A percentile compares a stretch with the other conserved stretches of the same genome.
phyloP scores from a whole-genome alignment of 2,113 vertebrate species.

The Myxocyprinus asiaticus region DNA sequence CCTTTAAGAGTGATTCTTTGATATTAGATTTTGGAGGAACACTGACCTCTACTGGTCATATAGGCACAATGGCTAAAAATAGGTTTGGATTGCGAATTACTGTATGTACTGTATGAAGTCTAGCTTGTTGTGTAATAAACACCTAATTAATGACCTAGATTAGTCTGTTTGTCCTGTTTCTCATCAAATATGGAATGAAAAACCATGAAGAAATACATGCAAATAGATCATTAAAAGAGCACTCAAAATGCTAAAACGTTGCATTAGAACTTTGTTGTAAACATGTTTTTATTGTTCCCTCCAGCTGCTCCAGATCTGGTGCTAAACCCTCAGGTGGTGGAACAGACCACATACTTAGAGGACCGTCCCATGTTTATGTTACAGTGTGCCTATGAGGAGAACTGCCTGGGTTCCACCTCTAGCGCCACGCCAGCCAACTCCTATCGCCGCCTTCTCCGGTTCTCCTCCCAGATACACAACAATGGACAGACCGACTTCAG shows the following conservation, averaged over 20 bases:
- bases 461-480: slow-evolving; percentile 98
- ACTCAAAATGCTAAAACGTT: too few relatives aligned
- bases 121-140: background rate
- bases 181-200: too few relatives aligned
- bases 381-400: slow-evolving; percentile 93
- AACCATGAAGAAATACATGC: too few relatives aligned
- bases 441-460: slow-evolving; percentile 88
- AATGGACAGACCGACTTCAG: slow-evolving; percentile 92
- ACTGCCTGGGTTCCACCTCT: slow-evolving; percentile 83
- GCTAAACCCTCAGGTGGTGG: slow-evolving; percentile 88
- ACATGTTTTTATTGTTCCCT: background rate
- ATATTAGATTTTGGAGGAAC: background rate
- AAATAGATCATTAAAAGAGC: too few relatives aligned
- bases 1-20: background rate
- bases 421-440: slow-evolving; percentile 73
- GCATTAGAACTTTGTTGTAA: too few relatives aligned
- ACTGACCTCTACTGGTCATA: slow-evolving; percentile 18
- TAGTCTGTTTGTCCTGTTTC: too few relatives aligned
- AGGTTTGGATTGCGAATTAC: background rate
- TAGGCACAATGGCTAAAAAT: background rate
- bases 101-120: too few relatives aligned
- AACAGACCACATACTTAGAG: slow-evolving; percentile 94
- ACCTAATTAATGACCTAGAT: too few relatives aligned
- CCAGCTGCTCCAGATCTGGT: slow-evolving; percentile 94
- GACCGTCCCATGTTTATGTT: slow-evolving; percentile 94